Percentiles rank a stretch among this genome's conserved stretches.
Conservation (phyloP, 1,140 invertebrate genomes). For the Solenopsis invicta region DNA sequence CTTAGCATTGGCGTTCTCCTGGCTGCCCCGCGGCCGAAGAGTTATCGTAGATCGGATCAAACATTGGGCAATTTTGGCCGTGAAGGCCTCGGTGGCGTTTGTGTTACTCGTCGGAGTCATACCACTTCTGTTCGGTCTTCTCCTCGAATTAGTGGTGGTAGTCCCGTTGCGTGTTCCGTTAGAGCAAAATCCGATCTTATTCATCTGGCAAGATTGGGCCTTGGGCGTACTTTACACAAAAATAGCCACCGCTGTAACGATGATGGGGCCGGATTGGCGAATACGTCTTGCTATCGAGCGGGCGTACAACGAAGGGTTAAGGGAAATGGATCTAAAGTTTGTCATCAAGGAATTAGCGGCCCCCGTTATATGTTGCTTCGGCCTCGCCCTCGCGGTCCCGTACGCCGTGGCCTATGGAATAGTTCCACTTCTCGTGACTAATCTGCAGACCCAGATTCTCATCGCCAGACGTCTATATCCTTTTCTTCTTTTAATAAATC, state of each 20-base stretch:
- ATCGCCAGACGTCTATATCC: slow-evolving; percentile 97
- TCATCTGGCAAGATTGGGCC: slow-evolving; percentile 99
- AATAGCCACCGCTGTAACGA: slow-evolving; percentile 98
- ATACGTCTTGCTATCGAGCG: slow-evolving; percentile 96
- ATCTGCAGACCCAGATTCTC: slow-evolving; percentile 91
- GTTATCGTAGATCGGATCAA: slow-evolving; percentile 92
- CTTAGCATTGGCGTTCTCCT: slow-evolving; percentile 92
- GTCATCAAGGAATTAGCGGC: slow-evolving; percentile 95
- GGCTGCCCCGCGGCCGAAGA: slow-evolving; percentile 95
- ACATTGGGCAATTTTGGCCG: slow-evolving; percentile 91
- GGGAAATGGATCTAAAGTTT: slow-evolving; percentile 96
- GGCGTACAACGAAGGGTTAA: slow-evolving; percentile 95
- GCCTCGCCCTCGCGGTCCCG: slow-evolving; percentile 95
- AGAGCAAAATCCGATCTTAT: slow-evolving; percentile 97
- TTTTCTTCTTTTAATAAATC: slow-evolving; percentile 91
- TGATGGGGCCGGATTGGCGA: slow-evolving; percentile 99
- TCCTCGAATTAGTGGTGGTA: slow-evolving; percentile 96
- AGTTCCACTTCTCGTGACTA: slow-evolving; percentile 92
- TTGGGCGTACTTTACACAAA: slow-evolving; percentile 98
- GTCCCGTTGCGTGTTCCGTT: slow-evolving; percentile 97
- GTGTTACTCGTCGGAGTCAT: slow-evolving; percentile 95
- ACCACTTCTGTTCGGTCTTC: slow-evolving; percentile 96
- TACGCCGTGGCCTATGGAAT: slow-evolving; percentile 95
- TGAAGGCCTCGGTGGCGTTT: slow-evolving; percentile 91
- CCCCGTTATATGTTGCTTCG: slow-evolving; percentile 95